Evolutionary conservation across 1,140 invertebrate genomes (phyloP), one percentile per base, ranked within the genome.

Genomic region (Brachionus rubens): DNA sequence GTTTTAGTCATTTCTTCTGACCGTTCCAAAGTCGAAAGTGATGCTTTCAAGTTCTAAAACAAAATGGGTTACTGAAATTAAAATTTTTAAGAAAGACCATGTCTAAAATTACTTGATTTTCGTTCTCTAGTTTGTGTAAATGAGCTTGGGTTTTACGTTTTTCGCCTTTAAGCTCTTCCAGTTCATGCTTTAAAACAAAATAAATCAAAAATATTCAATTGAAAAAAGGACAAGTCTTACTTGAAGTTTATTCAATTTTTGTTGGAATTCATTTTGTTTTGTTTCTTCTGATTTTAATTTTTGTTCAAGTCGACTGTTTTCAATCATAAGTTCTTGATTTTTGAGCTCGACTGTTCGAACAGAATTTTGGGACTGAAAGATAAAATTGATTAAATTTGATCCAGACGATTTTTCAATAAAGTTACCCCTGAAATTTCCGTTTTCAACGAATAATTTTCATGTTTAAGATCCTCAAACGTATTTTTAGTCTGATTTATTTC

Each of bases 311-410:
- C 59, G 33, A 26, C 19, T 65, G 43, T 65, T 65, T 65, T 65
- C 59, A 21, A 43, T 43, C 40, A 65, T 65, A 5, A 65, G 40
- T 19, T 65, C 40, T 26, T 41, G 40, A 65, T 65, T 65, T 28
- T 43, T 65, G 1, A 43, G 33, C 36, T 65, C 59, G 24, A 65
- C 43, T 24, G 59, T 65, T 12, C 59, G 33, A 14, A 65, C 40
- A 16, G 59, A 65, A 43, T 65, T 65, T 41, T 65, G 59, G 10
- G 59, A 65, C n/a, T n/a, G n/a, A n/a, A n/a, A n/a, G n/a, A n/a
- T n/a, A n/a, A n/a, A n/a, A n/a, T n/a, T n/a, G n/a, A n/a, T n/a
- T n/a, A n/a, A n/a, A n/a, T n/a, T n/a, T n/a, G n/a, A n/a, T n/a
- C n/a, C n/a, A n/a, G n/a, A n/a, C n/a, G n/a, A n/a, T n/a, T n/a